phyloP scores from a whole-genome alignment of 2,797 vertebrate genomes.

The Pogonophryne albipinna region DNA sequence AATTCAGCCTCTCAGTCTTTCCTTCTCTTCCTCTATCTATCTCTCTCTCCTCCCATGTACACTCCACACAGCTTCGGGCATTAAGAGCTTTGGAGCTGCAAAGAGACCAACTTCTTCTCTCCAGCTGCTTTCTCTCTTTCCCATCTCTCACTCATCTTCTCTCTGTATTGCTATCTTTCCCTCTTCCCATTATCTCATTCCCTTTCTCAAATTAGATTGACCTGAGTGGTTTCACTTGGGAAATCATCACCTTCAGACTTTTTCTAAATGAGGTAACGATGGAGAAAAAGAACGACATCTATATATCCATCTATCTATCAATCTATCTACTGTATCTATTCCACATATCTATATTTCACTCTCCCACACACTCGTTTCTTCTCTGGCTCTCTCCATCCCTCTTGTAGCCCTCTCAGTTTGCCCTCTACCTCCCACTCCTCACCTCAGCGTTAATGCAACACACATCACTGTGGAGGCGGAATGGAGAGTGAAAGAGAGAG shows the following conservation, averaged over 20 bases:
- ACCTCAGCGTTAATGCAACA: constrained; percentile 80
- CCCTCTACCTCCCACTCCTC: constrained; percentile 83
- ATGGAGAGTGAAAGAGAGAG: constrained; percentile 44
- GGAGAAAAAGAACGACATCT: constrained; percentile 24
- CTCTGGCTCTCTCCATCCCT: constrained; percentile 70
- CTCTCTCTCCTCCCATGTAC: constrained; percentile 46
- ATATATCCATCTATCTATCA: constrained; percentile 52
- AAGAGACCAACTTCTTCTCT: constrained; percentile 72
- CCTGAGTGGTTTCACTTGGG: constrained; percentile 63
- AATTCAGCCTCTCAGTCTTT: constrained; percentile 38
- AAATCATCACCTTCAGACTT: constrained; percentile 65
- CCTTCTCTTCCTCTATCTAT: constrained; percentile 26
- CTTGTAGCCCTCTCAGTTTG: constrained; percentile 77
- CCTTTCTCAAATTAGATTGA: constrained; percentile 70
- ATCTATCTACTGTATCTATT: constrained; percentile 52
- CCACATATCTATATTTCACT: constrained; percentile 42
- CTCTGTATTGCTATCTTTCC: constrained; percentile 27
- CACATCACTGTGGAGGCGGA: constrained; percentile 74
- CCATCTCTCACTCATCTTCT: constrained; percentile 27
- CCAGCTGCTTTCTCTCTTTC: constrained; percentile 53
- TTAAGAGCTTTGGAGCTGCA: constrained; percentile 69
- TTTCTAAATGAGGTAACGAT: constrained; percentile 57
- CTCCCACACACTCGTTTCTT: constrained; percentile 75
- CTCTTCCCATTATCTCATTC: constrained; percentile 26
- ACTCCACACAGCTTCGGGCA: constrained; percentile 70